Evolutionary conservation across 1,140 invertebrate genomes (phyloP).

Genomic region (Anoplolepis gracilipes): DNA sequence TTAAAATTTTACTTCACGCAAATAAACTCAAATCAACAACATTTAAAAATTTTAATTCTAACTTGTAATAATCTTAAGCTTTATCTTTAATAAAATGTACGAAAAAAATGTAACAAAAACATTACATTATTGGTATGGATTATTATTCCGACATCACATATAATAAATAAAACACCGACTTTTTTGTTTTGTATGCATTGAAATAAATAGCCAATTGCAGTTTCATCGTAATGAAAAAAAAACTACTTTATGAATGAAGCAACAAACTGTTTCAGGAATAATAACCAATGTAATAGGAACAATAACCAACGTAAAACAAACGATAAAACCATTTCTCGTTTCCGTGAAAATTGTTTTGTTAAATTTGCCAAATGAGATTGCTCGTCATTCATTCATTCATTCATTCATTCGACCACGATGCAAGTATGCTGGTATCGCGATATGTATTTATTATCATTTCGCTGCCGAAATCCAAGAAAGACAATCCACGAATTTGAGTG

Average conservation of each 20-base stretch:
- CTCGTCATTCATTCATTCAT: neutral
- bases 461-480: conserved; percentile 48
- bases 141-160: neutral
- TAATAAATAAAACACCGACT: neutral
- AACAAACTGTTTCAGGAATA: neutral
- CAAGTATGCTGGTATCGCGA: conserved; percentile 22
- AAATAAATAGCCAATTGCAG: neutral
- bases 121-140: neutral
- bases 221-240: neutral
- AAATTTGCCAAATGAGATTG: neutral
- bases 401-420: too few species aligned
- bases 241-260: neutral
- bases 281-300: too few species aligned
- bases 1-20: neutral
- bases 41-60: neutral
- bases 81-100: neutral
- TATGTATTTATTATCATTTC: conserved; percentile 50
- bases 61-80: too few species aligned
- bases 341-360: neutral
- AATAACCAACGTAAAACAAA: neutral
- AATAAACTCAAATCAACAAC: neutral
- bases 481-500: conserved; percentile 11
- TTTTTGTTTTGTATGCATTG: neutral
- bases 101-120: neutral
- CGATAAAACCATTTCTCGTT: neutral